Evolutionary conservation across 2,113 vertebrate genomes (phyloP).

Genomic region (Tetrax tetrax): DNA sequence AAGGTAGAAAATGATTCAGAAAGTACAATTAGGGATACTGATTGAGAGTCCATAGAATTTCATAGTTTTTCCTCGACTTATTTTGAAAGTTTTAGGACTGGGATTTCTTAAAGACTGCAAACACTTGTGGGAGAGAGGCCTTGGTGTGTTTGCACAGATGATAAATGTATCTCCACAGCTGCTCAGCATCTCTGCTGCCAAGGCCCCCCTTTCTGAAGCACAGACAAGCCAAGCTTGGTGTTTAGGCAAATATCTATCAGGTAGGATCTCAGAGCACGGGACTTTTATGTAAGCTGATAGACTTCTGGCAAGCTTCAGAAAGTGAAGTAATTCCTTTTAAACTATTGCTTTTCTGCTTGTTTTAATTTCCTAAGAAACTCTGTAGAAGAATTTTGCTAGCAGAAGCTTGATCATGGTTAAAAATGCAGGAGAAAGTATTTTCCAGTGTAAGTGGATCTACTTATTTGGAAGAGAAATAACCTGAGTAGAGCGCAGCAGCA

Average conservation of each 20-base stretch:
- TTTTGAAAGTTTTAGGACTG: not conserved
- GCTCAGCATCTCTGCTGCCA: not conserved
- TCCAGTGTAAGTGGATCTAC: not conserved
- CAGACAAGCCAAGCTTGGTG: not conserved
- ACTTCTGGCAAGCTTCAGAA: not conserved
- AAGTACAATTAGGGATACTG: not conserved
- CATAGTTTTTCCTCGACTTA: not conserved
- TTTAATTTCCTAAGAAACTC: not conserved
- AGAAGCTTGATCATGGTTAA: not conserved
- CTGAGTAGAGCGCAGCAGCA: not conserved
- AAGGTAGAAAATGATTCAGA: not conserved
- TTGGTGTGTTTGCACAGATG: not conserved
- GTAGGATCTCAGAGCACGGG: not conserved
- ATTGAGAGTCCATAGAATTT: not conserved
- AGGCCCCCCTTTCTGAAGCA: not conserved
- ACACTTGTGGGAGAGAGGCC: not conserved
- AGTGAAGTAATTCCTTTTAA: not conserved
- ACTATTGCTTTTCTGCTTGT: not conserved
- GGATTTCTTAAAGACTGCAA: not conserved
- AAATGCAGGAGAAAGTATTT: not conserved
- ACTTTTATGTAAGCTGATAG: not conserved
- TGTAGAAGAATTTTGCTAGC: not conserved
- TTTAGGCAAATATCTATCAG: not conserved
- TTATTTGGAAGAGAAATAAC: not conserved
- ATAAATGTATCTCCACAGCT: not conserved